Base-by-base conservation (phyloP, 2,888 invertebrate species). In the Cinara cedri region DNA sequence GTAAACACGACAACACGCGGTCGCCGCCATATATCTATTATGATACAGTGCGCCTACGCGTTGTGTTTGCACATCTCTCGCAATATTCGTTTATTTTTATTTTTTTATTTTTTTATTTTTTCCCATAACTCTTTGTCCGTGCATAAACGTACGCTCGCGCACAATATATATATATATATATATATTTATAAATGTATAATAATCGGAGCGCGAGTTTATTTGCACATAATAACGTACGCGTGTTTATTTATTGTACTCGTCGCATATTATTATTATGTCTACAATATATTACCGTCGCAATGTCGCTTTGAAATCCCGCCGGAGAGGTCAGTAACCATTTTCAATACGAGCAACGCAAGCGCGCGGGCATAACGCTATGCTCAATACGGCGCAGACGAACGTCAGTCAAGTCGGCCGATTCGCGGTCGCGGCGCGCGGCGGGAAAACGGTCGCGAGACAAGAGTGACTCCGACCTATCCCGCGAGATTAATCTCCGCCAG, bases 101-200 rank as follows among this genome's bases (percentile, higher is more conserved):
- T n/a, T n/a, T n/a, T n/a, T n/a, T n/a, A n/a, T n/a, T n/a, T n/a
- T n/a, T n/a, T n/a, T n/a, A n/a, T n/a, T n/a, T n/a, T n/a, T n/a
- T n/a, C n/a, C n/a, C n/a, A n/a, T 24, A 65, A 66, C 66, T 76
- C 55, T 76, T 66, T 66, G 75, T 76, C 75, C 74, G 42, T 55
- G 60, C 34, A 46, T 19, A 55, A 65, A 44, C 13, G 34, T 54
- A 75, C 44, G 26, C 44, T 6, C 10, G 6, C 51, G 21, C 21
- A 26, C 34, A 16, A 21, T 19, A n/a, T n/a, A n/a, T n/a, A n/a
- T n/a, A n/a, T n/a, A n/a, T n/a, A n/a, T n/a, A n/a, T n/a, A n/a
- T n/a, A 9, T n/a, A 16, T n/a, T n/a, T n/a, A n/a, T n/a, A n/a
- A n/a, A n/a, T n/a, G 8, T 72, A 16, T 16, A 10, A 55, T 70